Base-by-base conservation (phyloP, 2,888 invertebrate genomes). In the Melieria picta region DNA sequence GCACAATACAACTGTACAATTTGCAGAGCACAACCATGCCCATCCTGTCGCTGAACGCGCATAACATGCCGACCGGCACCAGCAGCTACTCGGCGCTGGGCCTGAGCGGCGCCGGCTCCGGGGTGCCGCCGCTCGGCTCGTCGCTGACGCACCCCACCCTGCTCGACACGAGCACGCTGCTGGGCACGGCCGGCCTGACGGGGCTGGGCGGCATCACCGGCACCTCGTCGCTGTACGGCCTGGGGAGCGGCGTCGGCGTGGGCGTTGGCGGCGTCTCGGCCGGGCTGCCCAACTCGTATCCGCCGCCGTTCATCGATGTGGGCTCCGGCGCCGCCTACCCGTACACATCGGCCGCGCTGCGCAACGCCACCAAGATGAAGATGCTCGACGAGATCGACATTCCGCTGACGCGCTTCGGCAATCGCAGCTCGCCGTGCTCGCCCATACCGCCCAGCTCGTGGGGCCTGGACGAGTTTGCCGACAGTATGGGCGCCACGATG, bases 351-450 rank as follows among this genome's bases (percentile, higher is more conserved):
- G 92, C 92, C 81, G 92, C 92, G 16, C 85, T 92, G 74, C 85
- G 92, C 85, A 88, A 90, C 86, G 88, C 89, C 52, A 86, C 89
- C 66, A 93, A 93, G 86, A 87, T 92, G 85, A 93, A 93, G 86
- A 91, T 92, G 74, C 88, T 92, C 84, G 93, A 93, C 79, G 93
- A 93, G 83, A 91, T 92, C 75, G 93, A 93, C 79, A 88, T 92
- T 75, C 91, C 91, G 75, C 81, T 90, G 80, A 88, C 89, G 80
- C 89, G 91, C 82, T 91, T 89, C 82, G 89, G 88, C 65, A 89
- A 90, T 78, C 88, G 91, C 79, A 90, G 90, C 57, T 91, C 91
- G 57, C 91, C 91, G n/a, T 90, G 90, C 75, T 91, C 91, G 61
- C 91, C 91, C 42, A 90, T 91, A 82, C 90, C 90, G 80, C 86